Evolutionary conservation across 2,888 invertebrate genomes (phyloP).

Genomic region (Ceraclea dissimilis): DNA sequence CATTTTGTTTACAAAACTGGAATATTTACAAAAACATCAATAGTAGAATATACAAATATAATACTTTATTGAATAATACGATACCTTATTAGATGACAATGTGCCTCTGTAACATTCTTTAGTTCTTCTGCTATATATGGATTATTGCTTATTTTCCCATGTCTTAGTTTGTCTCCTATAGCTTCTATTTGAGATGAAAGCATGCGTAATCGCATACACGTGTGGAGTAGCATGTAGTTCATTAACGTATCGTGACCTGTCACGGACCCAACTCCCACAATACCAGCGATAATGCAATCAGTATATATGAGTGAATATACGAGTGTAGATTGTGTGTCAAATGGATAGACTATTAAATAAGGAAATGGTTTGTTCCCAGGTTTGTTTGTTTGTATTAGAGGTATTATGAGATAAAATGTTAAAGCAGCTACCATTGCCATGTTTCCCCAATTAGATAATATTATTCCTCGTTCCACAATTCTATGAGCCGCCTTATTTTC

Average conservation of each 20-base stretch:
- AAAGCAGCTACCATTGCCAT: neutral
- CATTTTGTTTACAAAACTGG: neutral
- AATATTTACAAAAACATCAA: neutral
- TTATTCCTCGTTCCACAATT: neutral
- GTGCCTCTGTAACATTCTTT: neutral
- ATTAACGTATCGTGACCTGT: conserved; percentile 3
- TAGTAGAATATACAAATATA: too few relatives aligned
- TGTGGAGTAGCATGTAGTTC: conserved; percentile 6
- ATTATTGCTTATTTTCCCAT: neutral
- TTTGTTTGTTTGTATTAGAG: neutral
- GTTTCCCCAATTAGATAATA: neutral
- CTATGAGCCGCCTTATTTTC: neutral
- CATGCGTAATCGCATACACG: neutral
- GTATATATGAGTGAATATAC: neutral
- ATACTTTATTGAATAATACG: neutral
- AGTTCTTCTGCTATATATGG: neutral
- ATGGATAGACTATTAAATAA: neutral
- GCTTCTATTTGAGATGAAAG: neutral
- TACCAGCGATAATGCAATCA: neutral
- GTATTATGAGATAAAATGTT: neutral
- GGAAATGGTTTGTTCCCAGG: neutral
- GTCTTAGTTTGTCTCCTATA: neutral
- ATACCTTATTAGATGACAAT: neutral
- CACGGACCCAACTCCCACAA: neutral
- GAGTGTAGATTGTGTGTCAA: neutral